These are phyloP conservation scores for Xiphophorus maculatus DNA, from an alignment of 2,113 vertebrate species.

Conservation along the genomic window DNA sequence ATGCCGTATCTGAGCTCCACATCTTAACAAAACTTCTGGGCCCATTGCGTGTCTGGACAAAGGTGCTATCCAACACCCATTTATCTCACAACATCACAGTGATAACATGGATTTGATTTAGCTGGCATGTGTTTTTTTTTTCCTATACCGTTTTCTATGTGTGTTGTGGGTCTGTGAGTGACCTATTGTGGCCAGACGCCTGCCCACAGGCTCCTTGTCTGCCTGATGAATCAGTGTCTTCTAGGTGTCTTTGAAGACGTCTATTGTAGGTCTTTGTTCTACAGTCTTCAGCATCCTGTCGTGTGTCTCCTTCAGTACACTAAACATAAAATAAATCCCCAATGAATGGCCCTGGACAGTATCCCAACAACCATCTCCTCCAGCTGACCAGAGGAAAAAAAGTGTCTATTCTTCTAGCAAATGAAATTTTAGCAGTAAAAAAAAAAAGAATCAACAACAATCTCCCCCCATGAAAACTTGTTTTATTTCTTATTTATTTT, in stretches of 20 bases:
- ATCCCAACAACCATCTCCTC: constrained; percentile 63
- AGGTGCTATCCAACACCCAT: constrained; percentile 56
- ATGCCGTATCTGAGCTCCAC: constrained; percentile 33
- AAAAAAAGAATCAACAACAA: constrained; percentile 17
- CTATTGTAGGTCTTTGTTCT: constrained; percentile 74
- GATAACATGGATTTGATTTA: constrained; percentile 65
- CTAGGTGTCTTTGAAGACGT: constrained; percentile 78
- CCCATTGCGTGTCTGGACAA: constrained; percentile 58
- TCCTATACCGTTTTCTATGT: constrained; percentile 45
- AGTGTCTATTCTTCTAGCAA: constrained; percentile 23
- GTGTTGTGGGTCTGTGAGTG: constrained; percentile 52
- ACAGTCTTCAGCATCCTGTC: constrained; percentile 66
- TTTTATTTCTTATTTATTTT: constrained; percentile 26
- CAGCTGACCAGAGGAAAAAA: constrained; percentile 39
- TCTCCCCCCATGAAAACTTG: constrained; percentile 29
- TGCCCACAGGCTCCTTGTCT: constrained; percentile 75
- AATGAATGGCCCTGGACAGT: constrained; percentile 55
- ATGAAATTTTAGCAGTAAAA: constrained; percentile 12
- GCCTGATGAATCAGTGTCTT: constrained; percentile 77
- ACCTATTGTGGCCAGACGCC: constrained; percentile 77
- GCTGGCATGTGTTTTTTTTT: constrained; percentile 32
- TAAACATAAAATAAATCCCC: constrained; percentile 69
- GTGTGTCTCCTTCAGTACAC: constrained; percentile 56
- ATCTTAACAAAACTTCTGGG: constrained; percentile 47
- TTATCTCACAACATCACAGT: constrained; percentile 62